Evolutionary conservation across 2,797 vertebrate genomes (phyloP), one percentile per base, ranked within the genome.

Genomic region (Gephyroberyx darwinii): DNA sequence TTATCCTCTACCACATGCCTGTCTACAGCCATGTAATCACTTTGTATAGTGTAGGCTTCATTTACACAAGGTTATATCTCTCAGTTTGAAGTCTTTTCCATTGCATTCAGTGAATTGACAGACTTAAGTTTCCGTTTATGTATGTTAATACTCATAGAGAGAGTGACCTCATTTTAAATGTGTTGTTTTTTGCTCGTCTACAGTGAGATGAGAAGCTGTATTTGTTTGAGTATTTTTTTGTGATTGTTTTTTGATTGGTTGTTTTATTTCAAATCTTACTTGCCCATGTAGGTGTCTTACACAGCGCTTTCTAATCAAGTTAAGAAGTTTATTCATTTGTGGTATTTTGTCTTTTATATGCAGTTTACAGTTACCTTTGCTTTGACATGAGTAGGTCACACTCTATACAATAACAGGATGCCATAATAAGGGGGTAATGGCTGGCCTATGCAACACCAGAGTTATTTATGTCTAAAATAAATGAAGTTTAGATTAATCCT

Each of bases 121-220:
- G 17, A 17, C 16, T 17, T 17, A n/a, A n/a, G 45, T n/a, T 48
- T n/a, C 45, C 7, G 45, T 8, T 17, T n/a, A 48, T 48, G 45
- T 17, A n/a, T 17, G 4, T 45, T 8, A 19, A n/a, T 50, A 2
- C n/a, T 6, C 47, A 50, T n/a, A 8, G 71, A 53, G 10, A 45
- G 8, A 10, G 0, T 69, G 67, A 69, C 82, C 76, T 79, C 4
- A 75, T 80, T 33, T 31, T 69, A 53, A 47, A 17, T 10, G 14
- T 54, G 26, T 14, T 17, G 53, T 31, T 65, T 65, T 72, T 30
- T 65, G 19, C 22, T 54, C 53, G 62, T 55, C 8, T 20, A 20
- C n/a, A 50, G 47, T 19, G n/a, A 50, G 19, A 9, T 50, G 47
- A 50, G 47, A 17, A 14, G 12, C 43, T 16, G 4, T 16, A 3